Percentiles rank a stretch among this genome's conserved stretches.
Conservation (phyloP, 2,797 vertebrate species). For the Hapalemur alaotrensis region DNA sequence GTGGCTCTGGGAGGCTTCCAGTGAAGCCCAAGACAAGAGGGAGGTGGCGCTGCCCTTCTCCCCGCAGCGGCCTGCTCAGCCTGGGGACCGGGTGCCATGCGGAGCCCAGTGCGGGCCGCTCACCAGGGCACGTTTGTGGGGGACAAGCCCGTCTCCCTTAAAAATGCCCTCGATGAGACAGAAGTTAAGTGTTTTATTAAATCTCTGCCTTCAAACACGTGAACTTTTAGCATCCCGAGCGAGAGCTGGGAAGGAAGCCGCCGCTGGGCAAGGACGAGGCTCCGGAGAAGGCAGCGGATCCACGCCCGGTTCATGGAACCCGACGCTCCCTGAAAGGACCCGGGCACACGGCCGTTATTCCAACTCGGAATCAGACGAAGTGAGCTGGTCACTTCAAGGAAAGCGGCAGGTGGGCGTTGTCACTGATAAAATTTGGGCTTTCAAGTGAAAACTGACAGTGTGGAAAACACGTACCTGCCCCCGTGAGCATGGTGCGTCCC, state of each 20-base stretch:
- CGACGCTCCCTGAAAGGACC: neutral
- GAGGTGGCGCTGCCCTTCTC: no score
- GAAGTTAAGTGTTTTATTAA: rapidly evolving
- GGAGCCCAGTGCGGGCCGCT: no score
- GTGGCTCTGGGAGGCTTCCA: rapidly evolving
- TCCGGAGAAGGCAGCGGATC: neutral
- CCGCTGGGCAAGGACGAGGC: rapidly evolving
- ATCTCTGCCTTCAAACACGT: rapidly evolving
- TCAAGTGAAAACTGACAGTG: rapidly evolving
- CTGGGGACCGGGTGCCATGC: rapidly evolving
- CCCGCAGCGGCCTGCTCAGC: rapidly evolving
- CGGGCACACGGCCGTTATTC: no score
- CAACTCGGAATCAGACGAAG: neutral
- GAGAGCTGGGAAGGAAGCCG: neutral
- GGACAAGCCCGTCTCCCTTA: rapidly evolving
- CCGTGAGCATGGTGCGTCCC: neutral
- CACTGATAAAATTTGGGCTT: no score
- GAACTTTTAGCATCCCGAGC: rapidly evolving
- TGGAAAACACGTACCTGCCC: rapidly evolving
- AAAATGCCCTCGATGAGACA: rapidly evolving
- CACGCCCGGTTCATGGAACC: rapidly evolving
- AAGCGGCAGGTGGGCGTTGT: neutral
- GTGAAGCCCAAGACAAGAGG: rapidly evolving
- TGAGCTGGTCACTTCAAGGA: neutral
- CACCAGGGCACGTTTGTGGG: rapidly evolving